A percentile compares a stretch with the other conserved stretches of the same genome.
Conservation (phyloP, 2,113 vertebrate species). For the Andinoacara biseriatus region DNA sequence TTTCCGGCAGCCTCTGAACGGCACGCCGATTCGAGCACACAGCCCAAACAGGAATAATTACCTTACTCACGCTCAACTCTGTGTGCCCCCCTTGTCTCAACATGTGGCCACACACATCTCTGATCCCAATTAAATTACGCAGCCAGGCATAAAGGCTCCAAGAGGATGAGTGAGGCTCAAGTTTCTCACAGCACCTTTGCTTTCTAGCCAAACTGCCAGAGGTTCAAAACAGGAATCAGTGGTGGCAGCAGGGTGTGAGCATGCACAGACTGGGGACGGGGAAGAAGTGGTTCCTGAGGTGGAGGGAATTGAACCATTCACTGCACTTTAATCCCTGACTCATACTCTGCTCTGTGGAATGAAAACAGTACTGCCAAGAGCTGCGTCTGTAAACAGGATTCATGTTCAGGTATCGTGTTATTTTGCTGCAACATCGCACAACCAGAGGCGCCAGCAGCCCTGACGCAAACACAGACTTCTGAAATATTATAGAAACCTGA, state of each 20-base stretch:
- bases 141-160: conserved; percentile 18
- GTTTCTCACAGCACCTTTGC: neutral
- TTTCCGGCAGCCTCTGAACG: neutral
- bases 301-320: conserved; percentile 5
- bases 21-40: neutral
- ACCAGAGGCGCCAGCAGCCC: neutral
- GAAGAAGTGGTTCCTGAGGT: conserved; percentile 39
- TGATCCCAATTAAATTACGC: conserved; percentile 50
- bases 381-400: conserved; percentile 17
- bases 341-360: conserved; percentile 8
- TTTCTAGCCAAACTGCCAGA: neutral
- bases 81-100: conserved; percentile 28
- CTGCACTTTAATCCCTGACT: conserved; percentile 19
- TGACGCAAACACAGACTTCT: neutral
- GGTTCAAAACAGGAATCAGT: conserved; percentile 38
- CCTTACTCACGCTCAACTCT: conserved; percentile 29
- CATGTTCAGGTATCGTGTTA: neutral
- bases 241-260: conserved; percentile 6
- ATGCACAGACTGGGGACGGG: conserved; percentile 5
- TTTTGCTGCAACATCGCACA: neutral
- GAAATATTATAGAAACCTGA: neutral
- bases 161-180: conserved; percentile 2
- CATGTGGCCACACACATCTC: conserved; percentile 34
- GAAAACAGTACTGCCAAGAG: conserved; percentile 7
- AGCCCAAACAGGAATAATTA: conserved; percentile 21